Evolutionary conservation across 1,140 invertebrate genomes (phyloP), one percentile per base, ranked within the genome.

Genomic region (Venturia canescens): DNA sequence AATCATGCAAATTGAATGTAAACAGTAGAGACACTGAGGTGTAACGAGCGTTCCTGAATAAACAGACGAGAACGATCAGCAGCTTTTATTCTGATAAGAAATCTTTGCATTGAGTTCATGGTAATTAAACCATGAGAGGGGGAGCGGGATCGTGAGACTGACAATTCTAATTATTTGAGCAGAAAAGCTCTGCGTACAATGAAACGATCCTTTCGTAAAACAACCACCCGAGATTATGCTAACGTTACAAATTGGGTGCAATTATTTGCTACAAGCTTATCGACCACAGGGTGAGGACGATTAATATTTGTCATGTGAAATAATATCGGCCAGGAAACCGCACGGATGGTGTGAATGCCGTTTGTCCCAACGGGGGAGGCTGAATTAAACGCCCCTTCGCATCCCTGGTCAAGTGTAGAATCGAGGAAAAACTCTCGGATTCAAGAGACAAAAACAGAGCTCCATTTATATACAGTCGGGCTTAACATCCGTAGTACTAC

Each of bases 281-380:
- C 48, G 72, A 18, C 26, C 72, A 4, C 11, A 66, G 26, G 48
- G 26, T 1, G 27, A 29, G 23, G 72, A 23, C 29, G n/a, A 75
- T 75, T 60, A 75, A 75, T 50, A 75, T 75, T 75, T 75, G 72
- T 75, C 72, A 75, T 27, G n/a, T 16, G 50, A 75, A 75, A 75
- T 75, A 75, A 75, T 75, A 57, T 75, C 48, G 31, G 29, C 23
- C 50, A 26, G 31, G 48, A 31, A 50, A 53, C 23, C 26, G 16
- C 60, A 26, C 27, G 27, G 26, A n/a, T 29, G 26, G 63, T 66
- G 21, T 29, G 27, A 15, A 66, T n/a, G 6, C 16, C n/a, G 21
- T 21, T 66, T 9, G 6, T 66, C 63, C 9, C 23, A 7, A 11
- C 18, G 23, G 27, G 23, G 27, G 11, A 66, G 1, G 27, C 26